Conservation (phyloP, 2,888 invertebrate species). For the Apamea sordens region DNA sequence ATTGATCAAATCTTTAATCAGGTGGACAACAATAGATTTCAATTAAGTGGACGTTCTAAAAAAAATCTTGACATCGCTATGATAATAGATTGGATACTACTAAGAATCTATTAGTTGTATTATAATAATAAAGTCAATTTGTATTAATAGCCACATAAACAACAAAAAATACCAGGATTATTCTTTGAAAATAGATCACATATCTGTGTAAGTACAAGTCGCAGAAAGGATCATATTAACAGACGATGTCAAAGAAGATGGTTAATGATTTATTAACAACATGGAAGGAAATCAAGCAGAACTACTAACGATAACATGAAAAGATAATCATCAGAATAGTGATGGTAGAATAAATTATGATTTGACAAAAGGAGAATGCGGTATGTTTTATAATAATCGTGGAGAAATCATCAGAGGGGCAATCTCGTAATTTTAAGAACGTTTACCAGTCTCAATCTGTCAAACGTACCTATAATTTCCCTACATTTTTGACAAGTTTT, state of each 20-base stretch:
- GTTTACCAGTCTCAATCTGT: too few relatives aligned
- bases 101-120: slow-evolving; percentile 14
- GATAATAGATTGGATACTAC: slow-evolving; percentile 31
- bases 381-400: not conserved
- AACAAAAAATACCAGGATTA: not conserved
- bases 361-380: not conserved
- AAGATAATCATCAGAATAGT: not conserved
- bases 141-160: not conserved
- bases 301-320: not conserved
- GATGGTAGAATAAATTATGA: not conserved
- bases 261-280: too few relatives aligned
- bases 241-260: not conserved
- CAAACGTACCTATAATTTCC: too few relatives aligned
- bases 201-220: not conserved
- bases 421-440: too few relatives aligned
- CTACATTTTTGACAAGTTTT: too few relatives aligned
- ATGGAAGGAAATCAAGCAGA: not conserved
- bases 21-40: slow-evolving; percentile 48
- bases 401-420: not conserved
- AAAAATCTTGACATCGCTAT: slow-evolving; percentile 54
- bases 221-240: too few relatives aligned
- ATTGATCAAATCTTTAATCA: slow-evolving; percentile 57
- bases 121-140: slow-evolving; percentile 3
- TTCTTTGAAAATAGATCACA: not conserved
- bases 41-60: slow-evolving; percentile 46